Base-by-base conservation (phyloP, 92 coral and sea anemone species). In the Diadumene lineata region DNA sequence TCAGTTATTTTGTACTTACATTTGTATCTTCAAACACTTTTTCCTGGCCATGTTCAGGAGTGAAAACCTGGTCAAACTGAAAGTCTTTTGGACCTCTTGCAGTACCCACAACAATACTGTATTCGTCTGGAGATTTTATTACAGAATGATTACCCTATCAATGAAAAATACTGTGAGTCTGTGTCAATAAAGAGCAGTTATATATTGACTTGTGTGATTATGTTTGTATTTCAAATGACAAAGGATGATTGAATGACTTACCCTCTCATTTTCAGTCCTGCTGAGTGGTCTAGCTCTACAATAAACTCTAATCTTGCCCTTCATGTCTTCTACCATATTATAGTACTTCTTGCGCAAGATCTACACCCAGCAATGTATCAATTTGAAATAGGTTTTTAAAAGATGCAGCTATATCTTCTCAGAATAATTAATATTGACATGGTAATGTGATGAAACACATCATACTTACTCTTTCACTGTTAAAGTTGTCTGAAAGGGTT, bases 261-360 rank as follows among this genome's bases (percentile, higher is more conserved):
- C 97, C 77, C 97, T 81, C 23, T 81, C 97, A 61, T 65, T 61
- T 69, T 96, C 99, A 23, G 91, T 88, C 18, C 74, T 77, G 66
- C 99, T 96, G 24, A 96, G 97, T 1, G 99, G 99, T 58, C 99
- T 77, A 26, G 97, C 92, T 13, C 99, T 75, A 82, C 99, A 96
- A 72, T 89, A 96, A 2, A 96, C 99, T 8, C 99, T 84, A 73
- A 96, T 96, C 82, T 94, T 96, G n/a, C 97, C 99, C 58, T 96
- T 96, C 99, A 96, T 96, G 64, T 96, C 99, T 63, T 96, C 99
- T 43, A 96, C 93, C 96, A 96, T 96, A 74, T 96, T 96, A 83
- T 96, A 96, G 71, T 96, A 96, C 74, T 96, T 96, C 82, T 96
- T 96, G 17, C 99, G 97, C 26, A 96, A 82, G 78, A 96, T 96